Base-by-base conservation (phyloP, 2,888 invertebrate species). In the Trichopoda pennipes region DNA sequence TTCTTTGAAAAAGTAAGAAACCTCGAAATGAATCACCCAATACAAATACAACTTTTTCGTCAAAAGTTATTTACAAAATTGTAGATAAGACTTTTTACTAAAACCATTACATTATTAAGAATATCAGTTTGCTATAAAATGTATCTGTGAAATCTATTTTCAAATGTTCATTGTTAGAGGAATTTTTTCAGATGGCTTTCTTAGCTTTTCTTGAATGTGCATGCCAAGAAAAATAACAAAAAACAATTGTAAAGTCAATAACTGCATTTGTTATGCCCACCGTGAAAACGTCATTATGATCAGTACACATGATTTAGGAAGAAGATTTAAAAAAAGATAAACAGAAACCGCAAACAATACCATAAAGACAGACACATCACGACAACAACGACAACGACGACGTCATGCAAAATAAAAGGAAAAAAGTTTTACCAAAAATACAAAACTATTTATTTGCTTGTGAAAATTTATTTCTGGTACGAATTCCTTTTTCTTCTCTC, bases 341-440 rank as follows among this genome's bases (percentile, higher is more conserved):
- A 72, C 28, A 21, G 32, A 49, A 64, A 51, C 19, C 14, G 38
- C 16, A 12, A 51, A 42, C 32, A 32, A 49, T 35, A 38, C 1
- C 9, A 56, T 35, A 49, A 64, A 74, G 56, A 60, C 21, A 42
- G 23, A 49, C n/a, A n/a, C n/a, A n/a, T n/a, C n/a, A n/a, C n/a
- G n/a, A n/a, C n/a, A n/a, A n/a, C n/a, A n/a, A n/a, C n/a, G n/a
- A n/a, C 35, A 42, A 49, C 74, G 47, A 74, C 64, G 64, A 74
- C 64, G 74, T 74, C 74, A 74, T 74, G 74, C 17, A 56, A 74
- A 56, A 64, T 21, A 56, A 49, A 49, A 49, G 17, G 8, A 19
- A 10, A 53, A 61, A 44, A 44, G 28, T 10, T 6, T 4, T 7
- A 28, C 21, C 12, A 16, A 49, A 35, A 64, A 51, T 19, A 49